phyloP scores from a whole-genome alignment of 2,113 vertebrate species.

The Sinocyclocheilus anophthalmus region DNA sequence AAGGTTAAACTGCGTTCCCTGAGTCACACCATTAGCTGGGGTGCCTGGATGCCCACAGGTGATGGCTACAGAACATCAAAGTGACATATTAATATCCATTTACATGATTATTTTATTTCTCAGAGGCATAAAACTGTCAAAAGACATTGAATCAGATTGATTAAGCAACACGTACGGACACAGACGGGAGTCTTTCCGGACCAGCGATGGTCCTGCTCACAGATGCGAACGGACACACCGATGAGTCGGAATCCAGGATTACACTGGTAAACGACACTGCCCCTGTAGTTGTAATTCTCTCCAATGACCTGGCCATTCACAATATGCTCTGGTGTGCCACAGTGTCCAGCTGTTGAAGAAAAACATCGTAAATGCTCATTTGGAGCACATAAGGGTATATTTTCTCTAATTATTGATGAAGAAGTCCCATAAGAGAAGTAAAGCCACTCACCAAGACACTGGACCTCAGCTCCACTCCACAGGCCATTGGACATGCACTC shows the following conservation, averaged over 20 bases:
- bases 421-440: background rate
- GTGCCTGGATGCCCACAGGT: constrained; percentile 97
- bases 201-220: constrained; percentile 97
- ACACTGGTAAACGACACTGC: constrained; percentile 97
- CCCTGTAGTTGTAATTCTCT: constrained; percentile 95
- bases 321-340: constrained; percentile 88
- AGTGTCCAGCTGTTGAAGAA: constrained; percentile 84
- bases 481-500: constrained; percentile 98
- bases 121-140: background rate
- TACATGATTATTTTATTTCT: background rate
- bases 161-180: constrained; percentile 87
- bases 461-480: constrained; percentile 93
- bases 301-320: constrained; percentile 95
- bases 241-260: constrained; percentile 93
- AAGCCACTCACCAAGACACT: constrained; percentile 84
- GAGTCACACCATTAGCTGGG: constrained; percentile 88
- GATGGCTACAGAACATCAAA: constrained; percentile 78
- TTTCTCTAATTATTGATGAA: background rate
- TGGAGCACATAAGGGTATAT: background rate
- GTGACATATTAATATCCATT: background rate
- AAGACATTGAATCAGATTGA: background rate
- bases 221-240: constrained; percentile 94
- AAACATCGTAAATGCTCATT: constrained; percentile 13
- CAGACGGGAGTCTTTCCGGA: constrained; percentile 94
- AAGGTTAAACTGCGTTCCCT: constrained; percentile 93